Evolutionary conservation across 2,888 invertebrate genomes (phyloP).

Genomic region (Micropterix aruncella): DNA sequence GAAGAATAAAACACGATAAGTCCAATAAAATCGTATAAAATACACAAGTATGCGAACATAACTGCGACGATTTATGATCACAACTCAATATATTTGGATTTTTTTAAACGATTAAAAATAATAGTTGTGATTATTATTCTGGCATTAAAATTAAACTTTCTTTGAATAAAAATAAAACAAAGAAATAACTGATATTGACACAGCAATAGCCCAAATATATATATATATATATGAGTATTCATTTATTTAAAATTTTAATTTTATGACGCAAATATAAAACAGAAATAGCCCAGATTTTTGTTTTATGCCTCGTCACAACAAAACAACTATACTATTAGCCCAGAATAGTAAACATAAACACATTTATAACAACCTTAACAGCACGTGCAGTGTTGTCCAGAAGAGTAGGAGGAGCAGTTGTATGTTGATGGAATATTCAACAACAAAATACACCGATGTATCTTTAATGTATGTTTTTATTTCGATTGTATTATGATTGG

Average conservation of each 20-base stretch:
- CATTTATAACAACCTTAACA: no score
- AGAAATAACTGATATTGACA: no score
- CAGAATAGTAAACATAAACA: background rate
- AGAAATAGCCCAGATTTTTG: background rate
- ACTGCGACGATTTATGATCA: no score
- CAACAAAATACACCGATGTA: conserved; percentile 4
- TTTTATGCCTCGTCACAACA: background rate
- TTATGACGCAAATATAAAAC: background rate
- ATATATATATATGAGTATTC: background rate
- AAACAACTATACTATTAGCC: background rate
- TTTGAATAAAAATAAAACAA: no score
- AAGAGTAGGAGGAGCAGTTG: no score
- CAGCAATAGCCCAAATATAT: background rate
- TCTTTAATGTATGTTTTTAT: conserved; percentile 7
- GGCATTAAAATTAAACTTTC: no score
- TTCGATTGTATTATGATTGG: background rate
- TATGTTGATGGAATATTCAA: conserved; percentile 1
- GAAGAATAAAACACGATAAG: background rate
- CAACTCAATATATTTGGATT: no score
- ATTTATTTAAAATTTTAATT: background rate
- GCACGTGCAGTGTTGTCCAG: no score
- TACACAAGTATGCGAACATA: no score
- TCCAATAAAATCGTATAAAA: background rate
- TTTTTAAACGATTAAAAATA: no score
- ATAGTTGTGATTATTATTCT: no score